Base-by-base conservation (phyloP, 2,113 vertebrate genomes). In the Gulo gulo region DNA sequence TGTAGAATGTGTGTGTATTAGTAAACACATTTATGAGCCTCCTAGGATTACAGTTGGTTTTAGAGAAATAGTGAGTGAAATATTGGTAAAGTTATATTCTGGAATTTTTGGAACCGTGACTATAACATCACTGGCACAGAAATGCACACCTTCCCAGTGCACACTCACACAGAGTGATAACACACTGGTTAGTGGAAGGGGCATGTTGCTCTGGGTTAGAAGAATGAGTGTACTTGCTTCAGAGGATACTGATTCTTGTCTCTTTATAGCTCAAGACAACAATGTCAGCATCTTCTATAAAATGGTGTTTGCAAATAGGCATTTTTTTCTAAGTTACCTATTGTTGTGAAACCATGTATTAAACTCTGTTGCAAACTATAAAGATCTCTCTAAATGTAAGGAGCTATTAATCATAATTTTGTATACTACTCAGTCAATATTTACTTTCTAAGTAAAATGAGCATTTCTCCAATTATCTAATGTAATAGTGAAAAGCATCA, bases 1-100 rank as follows among this genome's bases (percentile, higher is more conserved):
- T 87, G 98, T 97, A 95, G 96, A 97, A 65, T 84, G 79, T 96
- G 55, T 95, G 85, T 87, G 85, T 93, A 79, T 52, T 88, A 93
- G 50, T 94, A 91, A 97, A 97, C 81, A 95, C 21, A 69, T 80
- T 94, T 83, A 96, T 74, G 11, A 97, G 55, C 10, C 34, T 90
- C 45, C 92, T 80, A 78, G 65, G 88, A 0, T 0, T 97, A 39
- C 59, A 42, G 6, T 85, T 88, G 69, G 8, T 88, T 88, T 97
- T 97, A 91, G 36, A 87, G 57, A 94, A 97, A 96, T 82, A 69
- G 73, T 97, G 95, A 89, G 84, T 57, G 52, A 92, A 97, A 6
- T 97, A 91, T 74, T 97, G 81, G 83, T 93, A 74, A 86, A 95
- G 1, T 95, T 52, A 96, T 52, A 97, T 71, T 93, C 57, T 74